phyloP scores from a whole-genome alignment of 2,888 invertebrate species.

The Axea sp. region DNA sequence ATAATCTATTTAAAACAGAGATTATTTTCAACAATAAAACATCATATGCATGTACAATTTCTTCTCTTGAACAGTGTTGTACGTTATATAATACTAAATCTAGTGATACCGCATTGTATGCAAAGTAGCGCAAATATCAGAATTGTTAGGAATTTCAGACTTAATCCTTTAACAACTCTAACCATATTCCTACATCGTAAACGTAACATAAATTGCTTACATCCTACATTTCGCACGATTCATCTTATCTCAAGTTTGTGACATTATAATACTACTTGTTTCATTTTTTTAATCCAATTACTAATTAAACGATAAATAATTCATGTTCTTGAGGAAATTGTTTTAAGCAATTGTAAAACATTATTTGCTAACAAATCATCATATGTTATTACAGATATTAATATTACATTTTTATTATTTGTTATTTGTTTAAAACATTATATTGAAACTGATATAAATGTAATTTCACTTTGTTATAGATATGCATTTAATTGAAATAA shows the following conservation, averaged over 20 bases:
- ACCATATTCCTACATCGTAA: constrained; percentile 48
- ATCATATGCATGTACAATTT: constrained; percentile 11
- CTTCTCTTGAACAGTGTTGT: constrained; percentile 25
- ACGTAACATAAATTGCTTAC: constrained; percentile 47
- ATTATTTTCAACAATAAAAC: constrained; percentile 25
- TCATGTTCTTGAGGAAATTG: too few relatives aligned
- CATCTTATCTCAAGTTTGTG: constrained; percentile 39
- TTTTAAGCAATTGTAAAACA: too few relatives aligned
- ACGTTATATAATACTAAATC: constrained; percentile 42
- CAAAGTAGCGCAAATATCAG: constrained; percentile 56
- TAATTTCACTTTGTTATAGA: too few relatives aligned
- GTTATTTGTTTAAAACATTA: too few relatives aligned
- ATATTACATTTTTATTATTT: too few relatives aligned
- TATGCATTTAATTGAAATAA: too few relatives aligned
- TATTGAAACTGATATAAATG: too few relatives aligned
- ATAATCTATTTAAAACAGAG: constrained; percentile 7
- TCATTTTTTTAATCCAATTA: constrained; percentile 29
- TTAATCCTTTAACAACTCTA: constrained; percentile 56
- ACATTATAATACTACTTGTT: constrained; percentile 20
- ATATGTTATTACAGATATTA: too few relatives aligned
- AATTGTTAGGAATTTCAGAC: constrained; percentile 52
- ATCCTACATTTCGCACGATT: constrained; percentile 34
- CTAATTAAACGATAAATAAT: too few relatives aligned
- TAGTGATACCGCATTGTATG: constrained; percentile 38
- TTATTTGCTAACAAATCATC: too few relatives aligned